A percentile compares a stretch with the other conserved stretches of the same genome.
Conservation (phyloP, 2,888 invertebrate genomes). For the Hydraecia micacea region DNA sequence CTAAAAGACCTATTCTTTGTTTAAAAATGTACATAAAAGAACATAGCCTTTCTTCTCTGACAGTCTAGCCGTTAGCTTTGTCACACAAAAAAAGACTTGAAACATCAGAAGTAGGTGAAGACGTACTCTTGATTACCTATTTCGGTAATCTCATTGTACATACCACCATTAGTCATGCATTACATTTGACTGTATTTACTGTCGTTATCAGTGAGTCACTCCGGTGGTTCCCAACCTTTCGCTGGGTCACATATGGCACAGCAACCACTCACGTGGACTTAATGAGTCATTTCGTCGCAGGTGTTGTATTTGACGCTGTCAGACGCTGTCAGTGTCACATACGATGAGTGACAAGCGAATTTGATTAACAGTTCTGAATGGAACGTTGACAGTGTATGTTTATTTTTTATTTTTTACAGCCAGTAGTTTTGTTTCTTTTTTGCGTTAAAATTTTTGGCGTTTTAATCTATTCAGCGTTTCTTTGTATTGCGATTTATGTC, state of each 20-base stretch:
- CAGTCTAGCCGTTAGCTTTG: background rate
- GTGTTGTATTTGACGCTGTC: slow-evolving; percentile 64
- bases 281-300: slow-evolving; percentile 71
- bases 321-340: slow-evolving; percentile 42
- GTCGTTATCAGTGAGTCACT: slow-evolving; percentile 69
- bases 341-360: slow-evolving; percentile 52
- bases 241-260: slow-evolving; percentile 70
- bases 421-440: background rate
- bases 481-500: background rate
- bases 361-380: slow-evolving; percentile 10
- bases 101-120: slow-evolving; percentile 22
- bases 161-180: slow-evolving; percentile 59
- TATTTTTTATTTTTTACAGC: background rate
- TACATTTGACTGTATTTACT: slow-evolving; percentile 61
- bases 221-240: slow-evolving; percentile 72
- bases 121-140: slow-evolving; percentile 34
- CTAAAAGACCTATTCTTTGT: background rate
- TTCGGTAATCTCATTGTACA: slow-evolving; percentile 48
- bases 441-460: background rate
- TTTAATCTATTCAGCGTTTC: background rate
- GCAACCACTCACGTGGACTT: slow-evolving; percentile 57
- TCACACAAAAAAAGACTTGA: slow-evolving; percentile 23
- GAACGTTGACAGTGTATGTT: background rate
- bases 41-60: background rate
- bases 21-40: slow-evolving; percentile 17